Conservation (phyloP, 1,140 invertebrate genomes). For the Lepeophtheirus salmonis region DNA sequence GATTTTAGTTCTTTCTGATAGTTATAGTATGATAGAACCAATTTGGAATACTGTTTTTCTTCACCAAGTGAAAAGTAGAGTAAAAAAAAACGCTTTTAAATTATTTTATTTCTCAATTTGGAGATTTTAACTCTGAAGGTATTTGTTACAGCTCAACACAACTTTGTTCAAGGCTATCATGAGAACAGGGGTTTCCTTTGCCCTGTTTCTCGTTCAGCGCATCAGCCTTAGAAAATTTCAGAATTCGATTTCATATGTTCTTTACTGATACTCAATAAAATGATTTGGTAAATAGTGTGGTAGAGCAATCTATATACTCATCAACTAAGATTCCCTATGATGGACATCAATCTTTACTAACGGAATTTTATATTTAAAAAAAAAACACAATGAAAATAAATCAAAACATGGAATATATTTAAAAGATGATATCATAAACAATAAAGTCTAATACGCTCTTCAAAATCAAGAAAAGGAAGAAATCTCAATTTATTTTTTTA, state of each 20-base stretch:
- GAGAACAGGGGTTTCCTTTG: conserved; percentile 92
- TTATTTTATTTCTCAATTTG: conserved; percentile 87
- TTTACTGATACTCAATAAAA: conserved; percentile 88
- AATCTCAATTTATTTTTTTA: too few relatives aligned
- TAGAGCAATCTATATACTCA: conserved; percentile 81
- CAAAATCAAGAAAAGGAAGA: too few relatives aligned
- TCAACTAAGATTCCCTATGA: conserved; percentile 95
- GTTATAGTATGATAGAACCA: conserved; percentile 84
- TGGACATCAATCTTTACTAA: conserved; percentile 96
- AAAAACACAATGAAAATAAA: too few relatives aligned
- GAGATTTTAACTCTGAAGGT: conserved; percentile 56
- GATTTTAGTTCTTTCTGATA: conserved; percentile 70
- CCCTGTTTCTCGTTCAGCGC: conserved; percentile 83
- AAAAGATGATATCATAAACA: too few relatives aligned
- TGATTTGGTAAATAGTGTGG: conserved; percentile 71
- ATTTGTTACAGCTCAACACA: conserved; percentile 80
- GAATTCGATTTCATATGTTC: conserved; percentile 79
- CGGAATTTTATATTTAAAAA: conserved; percentile 61
- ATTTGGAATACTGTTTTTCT: conserved; percentile 90
- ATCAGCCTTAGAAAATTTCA: conserved; percentile 61
- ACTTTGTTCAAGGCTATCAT: conserved; percentile 93
- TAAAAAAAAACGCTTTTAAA: conserved; percentile 71
- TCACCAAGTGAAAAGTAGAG: conserved; percentile 93
- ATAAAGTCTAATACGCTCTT: too few relatives aligned
- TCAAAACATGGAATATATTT: too few relatives aligned